Percentiles rank a stretch among this genome's conserved stretches.
phyloP scores from a whole-genome alignment of 2,888 invertebrate species.

The Lottia gigantea region DNA sequence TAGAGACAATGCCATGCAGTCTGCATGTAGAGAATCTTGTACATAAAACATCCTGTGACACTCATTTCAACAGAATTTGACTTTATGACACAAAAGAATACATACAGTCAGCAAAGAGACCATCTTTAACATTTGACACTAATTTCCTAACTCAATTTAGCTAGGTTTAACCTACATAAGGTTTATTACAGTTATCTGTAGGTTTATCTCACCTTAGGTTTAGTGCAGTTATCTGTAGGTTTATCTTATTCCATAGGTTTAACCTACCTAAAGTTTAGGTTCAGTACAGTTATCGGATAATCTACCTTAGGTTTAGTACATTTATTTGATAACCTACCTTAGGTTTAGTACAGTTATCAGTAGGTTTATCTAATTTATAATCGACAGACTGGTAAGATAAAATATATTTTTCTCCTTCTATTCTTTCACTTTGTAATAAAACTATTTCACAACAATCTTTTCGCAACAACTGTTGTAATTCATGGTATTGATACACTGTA shows the following conservation, averaged over 20 bases:
- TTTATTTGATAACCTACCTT: slow-evolving; percentile 20
- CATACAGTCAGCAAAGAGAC: too few relatives aligned
- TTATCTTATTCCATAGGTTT: too few relatives aligned
- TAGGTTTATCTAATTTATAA: slow-evolving; percentile 35
- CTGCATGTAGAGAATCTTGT: too few relatives aligned
- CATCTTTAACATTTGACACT: too few relatives aligned
- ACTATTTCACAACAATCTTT: slow-evolving; percentile 59
- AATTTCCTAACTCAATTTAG: too few relatives aligned
- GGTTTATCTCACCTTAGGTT: background rate
- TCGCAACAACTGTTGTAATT: slow-evolving; percentile 57
- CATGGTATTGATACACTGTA: slow-evolving; percentile 62
- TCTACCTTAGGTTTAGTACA: too few relatives aligned
- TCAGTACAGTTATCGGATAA: slow-evolving; percentile 24
- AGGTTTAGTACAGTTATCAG: slow-evolving; percentile 25
- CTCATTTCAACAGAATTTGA: too few relatives aligned
- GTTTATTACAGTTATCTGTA: slow-evolving; percentile 20
- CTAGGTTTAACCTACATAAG: too few relatives aligned
- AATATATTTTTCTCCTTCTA: slow-evolving; percentile 57
- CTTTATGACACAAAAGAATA: too few relatives aligned
- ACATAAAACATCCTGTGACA: too few relatives aligned
- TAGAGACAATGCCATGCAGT: too few relatives aligned
- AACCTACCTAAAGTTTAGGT: slow-evolving; percentile 30
- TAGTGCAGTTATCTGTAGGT: too few relatives aligned
- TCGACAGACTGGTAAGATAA: slow-evolving; percentile 55
- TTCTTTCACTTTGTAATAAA: slow-evolving; percentile 57